Percentiles rank a stretch among this genome's conserved stretches.
These are phyloP conservation scores for Campylorhamphus procurvoides DNA, from an alignment of 2,113 vertebrate genomes.

Conservation along the genomic window DNA sequence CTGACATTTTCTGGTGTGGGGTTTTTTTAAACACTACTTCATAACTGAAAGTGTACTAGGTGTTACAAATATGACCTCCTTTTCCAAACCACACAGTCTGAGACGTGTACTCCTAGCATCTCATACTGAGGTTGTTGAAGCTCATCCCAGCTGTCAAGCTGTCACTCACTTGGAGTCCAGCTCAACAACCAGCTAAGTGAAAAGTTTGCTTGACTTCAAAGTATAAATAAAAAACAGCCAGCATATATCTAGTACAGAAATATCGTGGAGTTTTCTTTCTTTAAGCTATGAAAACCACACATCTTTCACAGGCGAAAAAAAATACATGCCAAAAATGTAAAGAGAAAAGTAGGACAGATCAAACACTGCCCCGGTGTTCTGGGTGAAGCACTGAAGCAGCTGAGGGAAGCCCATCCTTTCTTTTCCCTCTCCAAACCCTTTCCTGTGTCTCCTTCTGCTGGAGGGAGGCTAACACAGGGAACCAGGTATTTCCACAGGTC, in stretches of 20 bases:
- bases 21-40: not conserved
- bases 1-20: not conserved
- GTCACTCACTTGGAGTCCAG: not conserved
- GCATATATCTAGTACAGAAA: not conserved
- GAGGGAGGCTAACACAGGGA: not conserved
- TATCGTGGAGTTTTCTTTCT: not conserved
- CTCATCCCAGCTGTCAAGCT: not conserved
- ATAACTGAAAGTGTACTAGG: not conserved
- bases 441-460: not conserved
- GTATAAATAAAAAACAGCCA: not conserved
- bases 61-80: not conserved
- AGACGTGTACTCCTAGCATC: not conserved
- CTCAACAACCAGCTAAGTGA: not conserved
- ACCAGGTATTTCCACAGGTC: not conserved
- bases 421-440: not conserved
- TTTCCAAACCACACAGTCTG: not conserved
- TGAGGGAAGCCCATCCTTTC: not conserved
- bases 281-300: not conserved
- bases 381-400: not conserved
- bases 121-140: not conserved
- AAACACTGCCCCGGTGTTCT: fast-evolving
- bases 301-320: not conserved
- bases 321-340: not conserved
- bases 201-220: not conserved
- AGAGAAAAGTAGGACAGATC: not conserved